Conservation (phyloP, 2,113 vertebrate genomes). For the Podarcis raffonei region DNA sequence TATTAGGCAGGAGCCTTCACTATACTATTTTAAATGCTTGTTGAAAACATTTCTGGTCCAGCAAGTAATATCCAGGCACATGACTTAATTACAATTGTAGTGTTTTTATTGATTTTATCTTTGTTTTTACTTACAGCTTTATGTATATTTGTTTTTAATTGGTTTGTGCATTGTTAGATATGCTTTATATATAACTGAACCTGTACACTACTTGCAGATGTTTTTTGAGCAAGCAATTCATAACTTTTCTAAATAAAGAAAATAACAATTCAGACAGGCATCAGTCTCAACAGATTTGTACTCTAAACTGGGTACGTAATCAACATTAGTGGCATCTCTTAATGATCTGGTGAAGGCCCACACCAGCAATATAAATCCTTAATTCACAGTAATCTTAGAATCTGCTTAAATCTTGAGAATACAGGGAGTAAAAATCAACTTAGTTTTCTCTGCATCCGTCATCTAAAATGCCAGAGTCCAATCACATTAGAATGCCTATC, state of each 20-base stretch:
- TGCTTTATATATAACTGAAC: no score
- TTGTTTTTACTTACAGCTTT: no score
- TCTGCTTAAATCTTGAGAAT: neutral
- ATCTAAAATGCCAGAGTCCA: conserved; percentile 41
- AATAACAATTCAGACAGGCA: neutral
- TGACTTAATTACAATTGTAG: no score
- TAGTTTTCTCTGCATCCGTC: conserved; percentile 20
- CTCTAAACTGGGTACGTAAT: neutral
- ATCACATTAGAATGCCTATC: conserved; percentile 33
- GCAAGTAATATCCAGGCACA: no score
- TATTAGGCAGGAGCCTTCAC: no score
- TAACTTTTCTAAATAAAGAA: neutral
- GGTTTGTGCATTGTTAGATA: no score
- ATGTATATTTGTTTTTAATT: no score
- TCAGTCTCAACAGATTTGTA: neutral
- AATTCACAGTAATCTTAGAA: neutral
- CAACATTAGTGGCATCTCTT: neutral
- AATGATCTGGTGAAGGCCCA: neutral
- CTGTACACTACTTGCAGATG: no score
- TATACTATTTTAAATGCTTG: no score
- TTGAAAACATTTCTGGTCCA: no score
- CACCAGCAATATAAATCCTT: neutral
- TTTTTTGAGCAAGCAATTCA: no score
- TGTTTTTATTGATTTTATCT: no score
- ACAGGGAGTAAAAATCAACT: neutral